Conservation (phyloP, 2,113 vertebrate genomes). For the Mohoua ochrocephala region DNA sequence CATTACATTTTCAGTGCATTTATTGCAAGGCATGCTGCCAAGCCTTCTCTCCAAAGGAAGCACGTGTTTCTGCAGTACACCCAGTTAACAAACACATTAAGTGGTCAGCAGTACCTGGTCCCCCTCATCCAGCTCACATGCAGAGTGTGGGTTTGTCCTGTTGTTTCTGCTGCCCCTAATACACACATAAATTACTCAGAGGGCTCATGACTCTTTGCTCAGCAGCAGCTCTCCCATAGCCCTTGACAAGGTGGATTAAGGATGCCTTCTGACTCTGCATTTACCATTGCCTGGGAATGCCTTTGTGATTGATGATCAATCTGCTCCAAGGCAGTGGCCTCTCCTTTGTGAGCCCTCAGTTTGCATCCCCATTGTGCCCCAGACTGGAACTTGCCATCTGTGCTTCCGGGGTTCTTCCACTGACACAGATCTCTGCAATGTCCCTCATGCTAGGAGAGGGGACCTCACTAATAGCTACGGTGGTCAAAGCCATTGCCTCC, state of each 20-base stretch:
- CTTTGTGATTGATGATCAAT: not conserved
- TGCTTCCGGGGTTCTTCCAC: not conserved
- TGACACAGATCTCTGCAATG: not conserved
- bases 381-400: not conserved
- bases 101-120: not conserved
- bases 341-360: not conserved
- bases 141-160: not conserved
- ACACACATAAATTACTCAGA: not conserved
- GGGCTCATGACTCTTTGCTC: accelerated
- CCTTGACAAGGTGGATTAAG: not conserved
- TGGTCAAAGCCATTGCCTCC: not conserved
- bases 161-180: not conserved
- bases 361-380: not conserved
- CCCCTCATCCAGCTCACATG: not conserved
- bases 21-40: not conserved
- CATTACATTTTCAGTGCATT: not conserved
- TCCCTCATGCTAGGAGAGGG: not conserved
- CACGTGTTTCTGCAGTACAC: accelerated
- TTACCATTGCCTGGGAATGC: not conserved
- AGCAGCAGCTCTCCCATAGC: not conserved
- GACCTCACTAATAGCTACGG: accelerated
- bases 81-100: not conserved
- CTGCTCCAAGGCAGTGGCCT: not conserved
- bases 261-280: not conserved
- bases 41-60: not conserved